A percentile compares a stretch with the other conserved stretches of the same genome.
Evolutionary conservation across 2,888 invertebrate species (phyloP).

Genomic region (Mythimna lalbum): DNA sequence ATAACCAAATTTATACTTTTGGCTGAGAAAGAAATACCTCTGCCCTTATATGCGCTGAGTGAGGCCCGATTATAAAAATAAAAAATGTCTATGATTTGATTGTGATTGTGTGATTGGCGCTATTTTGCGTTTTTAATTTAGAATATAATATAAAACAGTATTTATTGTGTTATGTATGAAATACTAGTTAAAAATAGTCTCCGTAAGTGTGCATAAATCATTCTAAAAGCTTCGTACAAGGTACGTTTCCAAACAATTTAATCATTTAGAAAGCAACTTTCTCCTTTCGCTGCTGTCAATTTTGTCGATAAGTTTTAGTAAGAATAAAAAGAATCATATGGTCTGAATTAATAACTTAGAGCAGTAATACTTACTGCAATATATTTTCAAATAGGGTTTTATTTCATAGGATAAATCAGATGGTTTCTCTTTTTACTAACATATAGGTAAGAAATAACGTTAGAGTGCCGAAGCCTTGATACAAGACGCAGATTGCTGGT

Average conservation of each 20-base stretch:
- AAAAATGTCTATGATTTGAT: conserved; percentile 58
- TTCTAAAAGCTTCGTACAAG: conserved; percentile 35
- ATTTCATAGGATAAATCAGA: not conserved
- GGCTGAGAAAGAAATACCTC: conserved; percentile 4
- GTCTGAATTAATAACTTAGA: not conserved
- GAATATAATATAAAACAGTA: conserved; percentile 35
- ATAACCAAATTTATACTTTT: not conserved
- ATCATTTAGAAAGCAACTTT: conserved; percentile 73
- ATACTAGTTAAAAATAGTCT: conserved; percentile 31
- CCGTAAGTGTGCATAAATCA: conserved; percentile 21
- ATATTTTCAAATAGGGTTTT: conserved; percentile 17
- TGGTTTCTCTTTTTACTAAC: not conserved
- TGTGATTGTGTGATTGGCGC: conserved; percentile 73
- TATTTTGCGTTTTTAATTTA: conserved; percentile 65
- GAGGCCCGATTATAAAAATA: conserved; percentile 6
- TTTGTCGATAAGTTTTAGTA: conserved; percentile 53
- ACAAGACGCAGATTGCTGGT: conserved; percentile 29
- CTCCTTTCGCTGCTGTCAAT: conserved; percentile 72
- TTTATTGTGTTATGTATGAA: conserved; percentile 48
- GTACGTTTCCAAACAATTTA: conserved; percentile 52
- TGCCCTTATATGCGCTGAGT: conserved; percentile 1
- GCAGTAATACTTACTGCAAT: not conserved
- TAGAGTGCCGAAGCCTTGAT: conserved; percentile 9
- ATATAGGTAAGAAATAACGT: not conserved
- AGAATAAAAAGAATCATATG: conserved; percentile 27